Conservation (phyloP, 2,888 invertebrate species). For the Omphaloscelis lunosa region DNA sequence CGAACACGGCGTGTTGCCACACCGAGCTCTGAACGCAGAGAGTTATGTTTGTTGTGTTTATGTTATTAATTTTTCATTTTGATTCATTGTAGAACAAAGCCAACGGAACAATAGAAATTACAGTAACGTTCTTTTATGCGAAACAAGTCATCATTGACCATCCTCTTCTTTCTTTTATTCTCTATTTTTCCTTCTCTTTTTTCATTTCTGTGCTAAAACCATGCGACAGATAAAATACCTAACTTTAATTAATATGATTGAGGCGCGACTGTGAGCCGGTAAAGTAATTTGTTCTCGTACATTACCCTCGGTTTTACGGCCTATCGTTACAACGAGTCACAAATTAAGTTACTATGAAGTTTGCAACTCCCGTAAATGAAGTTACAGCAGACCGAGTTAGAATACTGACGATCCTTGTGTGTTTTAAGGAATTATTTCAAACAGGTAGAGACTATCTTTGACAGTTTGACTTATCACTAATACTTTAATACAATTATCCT, state of each 20-base stretch:
- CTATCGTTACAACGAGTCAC: constrained; percentile 60
- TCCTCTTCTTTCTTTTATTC: not conserved
- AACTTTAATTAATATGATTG: constrained; percentile 54
- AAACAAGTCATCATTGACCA: not conserved
- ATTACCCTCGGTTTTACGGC: constrained; percentile 61
- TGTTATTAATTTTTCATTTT: not conserved
- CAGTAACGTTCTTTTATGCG: not conserved
- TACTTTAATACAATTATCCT: too few relatives aligned
- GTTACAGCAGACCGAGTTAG: constrained; percentile 44
- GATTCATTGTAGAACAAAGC: not conserved
- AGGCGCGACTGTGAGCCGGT: constrained; percentile 32
- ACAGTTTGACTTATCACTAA: not conserved
- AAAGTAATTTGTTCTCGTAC: constrained; percentile 61
- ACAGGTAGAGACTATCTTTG: not conserved
- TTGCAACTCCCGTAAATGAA: constrained; percentile 62
- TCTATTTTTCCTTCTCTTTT: not conserved
- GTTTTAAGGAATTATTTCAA: constrained; percentile 15
- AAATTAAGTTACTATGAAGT: constrained; percentile 67
- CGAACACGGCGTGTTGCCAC: too few relatives aligned
- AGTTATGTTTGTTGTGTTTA: not conserved
- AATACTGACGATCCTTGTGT: constrained; percentile 25
- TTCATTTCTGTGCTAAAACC: not conserved
- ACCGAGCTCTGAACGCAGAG: too few relatives aligned
- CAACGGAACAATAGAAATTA: not conserved
- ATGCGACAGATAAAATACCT: constrained; percentile 23